Conservation (phyloP, 2,113 vertebrate species). For the Megaceryle torquata region DNA sequence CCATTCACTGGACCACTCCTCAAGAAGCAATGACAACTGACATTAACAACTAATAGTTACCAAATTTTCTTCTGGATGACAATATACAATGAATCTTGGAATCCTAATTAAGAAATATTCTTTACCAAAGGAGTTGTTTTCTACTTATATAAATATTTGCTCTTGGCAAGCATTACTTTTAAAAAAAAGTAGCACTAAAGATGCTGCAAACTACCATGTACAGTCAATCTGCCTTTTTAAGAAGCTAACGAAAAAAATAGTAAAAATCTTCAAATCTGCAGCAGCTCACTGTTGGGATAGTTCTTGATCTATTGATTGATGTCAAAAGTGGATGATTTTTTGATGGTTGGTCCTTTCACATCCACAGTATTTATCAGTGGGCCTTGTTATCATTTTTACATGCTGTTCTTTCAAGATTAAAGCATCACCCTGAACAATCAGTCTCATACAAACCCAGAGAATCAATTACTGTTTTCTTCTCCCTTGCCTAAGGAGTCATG, state of each 20-base stretch:
- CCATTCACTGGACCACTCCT: background rate
- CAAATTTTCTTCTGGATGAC: background rate
- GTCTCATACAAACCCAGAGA: background rate
- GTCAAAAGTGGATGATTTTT: background rate
- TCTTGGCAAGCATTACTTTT: background rate
- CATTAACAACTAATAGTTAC: background rate
- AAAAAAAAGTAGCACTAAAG: background rate
- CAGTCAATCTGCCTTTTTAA: background rate
- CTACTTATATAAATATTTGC: background rate
- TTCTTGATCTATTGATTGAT: background rate
- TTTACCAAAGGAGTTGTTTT: background rate
- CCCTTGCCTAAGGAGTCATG: background rate
- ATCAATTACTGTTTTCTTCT: background rate
- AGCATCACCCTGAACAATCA: background rate
- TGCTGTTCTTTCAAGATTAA: background rate
- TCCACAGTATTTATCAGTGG: background rate
- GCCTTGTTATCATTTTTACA: background rate
- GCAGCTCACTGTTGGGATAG: background rate
- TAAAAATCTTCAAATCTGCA: background rate
- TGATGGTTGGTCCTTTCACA: background rate
- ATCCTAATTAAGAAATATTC: background rate
- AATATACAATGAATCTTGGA: background rate
- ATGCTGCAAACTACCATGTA: background rate
- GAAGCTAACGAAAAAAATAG: background rate
- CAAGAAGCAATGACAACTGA: background rate